A percentile compares a stretch with the other conserved stretches of the same genome.
phyloP scores from a whole-genome alignment of 92 coral and sea anemone genomes.

The Heliopora coerulea region DNA sequence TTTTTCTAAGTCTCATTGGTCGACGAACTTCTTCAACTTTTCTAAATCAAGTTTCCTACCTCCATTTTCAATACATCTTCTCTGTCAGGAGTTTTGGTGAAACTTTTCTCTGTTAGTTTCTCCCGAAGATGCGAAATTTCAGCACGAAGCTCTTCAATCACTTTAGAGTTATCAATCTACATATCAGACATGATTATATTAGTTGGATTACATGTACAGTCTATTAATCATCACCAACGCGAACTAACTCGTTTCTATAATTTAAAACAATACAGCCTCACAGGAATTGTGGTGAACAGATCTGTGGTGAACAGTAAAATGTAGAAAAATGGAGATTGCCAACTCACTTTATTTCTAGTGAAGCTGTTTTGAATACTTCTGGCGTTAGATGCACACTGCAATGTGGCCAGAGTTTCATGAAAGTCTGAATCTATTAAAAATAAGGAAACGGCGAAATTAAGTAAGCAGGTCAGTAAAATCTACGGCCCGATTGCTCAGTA shows the following conservation, averaged over 20 bases:
- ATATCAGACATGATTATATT: constrained; percentile 9
- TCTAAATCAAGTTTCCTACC: constrained; percentile 44
- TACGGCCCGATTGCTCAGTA: no score
- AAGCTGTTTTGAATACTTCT: constrained; percentile 72
- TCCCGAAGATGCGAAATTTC: constrained; percentile 88
- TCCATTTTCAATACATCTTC: constrained; percentile 97
- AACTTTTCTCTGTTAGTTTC: constrained; percentile 69
- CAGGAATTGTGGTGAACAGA: no score
- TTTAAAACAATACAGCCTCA: no score
- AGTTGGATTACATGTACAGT: no score
- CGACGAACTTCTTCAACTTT: not conserved
- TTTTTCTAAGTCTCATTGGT: no score
- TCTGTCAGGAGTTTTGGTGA: constrained; percentile 70
- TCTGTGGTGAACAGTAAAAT: no score
- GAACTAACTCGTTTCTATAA: no score
- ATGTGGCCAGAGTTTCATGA: constrained; percentile 81
- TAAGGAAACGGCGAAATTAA: not conserved
- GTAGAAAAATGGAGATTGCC: not conserved
- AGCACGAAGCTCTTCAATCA: constrained; percentile 86
- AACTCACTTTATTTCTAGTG: constrained; percentile 75
- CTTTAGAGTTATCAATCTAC: constrained; percentile 90
- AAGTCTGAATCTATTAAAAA: constrained; percentile 73
- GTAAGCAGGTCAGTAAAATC: no score
- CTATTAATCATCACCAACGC: no score
- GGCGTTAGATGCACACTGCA: constrained; percentile 76